Percentiles rank a stretch among this genome's conserved stretches.
These are phyloP conservation scores for Desmodus rotundus DNA, from an alignment of 2,113 vertebrate genomes.

Conservation along the genomic window DNA sequence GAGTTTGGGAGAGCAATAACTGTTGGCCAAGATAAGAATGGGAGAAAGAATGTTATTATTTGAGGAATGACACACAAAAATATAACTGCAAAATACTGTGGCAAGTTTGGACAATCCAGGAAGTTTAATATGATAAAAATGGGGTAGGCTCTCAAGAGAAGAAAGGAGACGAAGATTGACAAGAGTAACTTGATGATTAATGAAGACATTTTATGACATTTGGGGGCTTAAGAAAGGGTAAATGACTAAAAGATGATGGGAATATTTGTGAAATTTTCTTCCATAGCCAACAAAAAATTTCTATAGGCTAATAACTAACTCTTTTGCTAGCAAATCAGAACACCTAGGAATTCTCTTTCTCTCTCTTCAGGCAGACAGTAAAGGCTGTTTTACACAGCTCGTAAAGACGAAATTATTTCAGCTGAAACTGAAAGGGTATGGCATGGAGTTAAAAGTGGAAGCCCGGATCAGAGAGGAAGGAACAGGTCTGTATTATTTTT, in stretches of 20 bases:
- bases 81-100: neutral
- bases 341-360: neutral
- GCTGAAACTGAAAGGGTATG: constrained; percentile 49
- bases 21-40: neutral
- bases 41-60: neutral
- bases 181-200: neutral
- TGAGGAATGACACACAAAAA: neutral
- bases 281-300: neutral
- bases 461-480: constrained; percentile 81
- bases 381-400: constrained; percentile 73
- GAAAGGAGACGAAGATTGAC: neutral
- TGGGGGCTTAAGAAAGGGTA: neutral
- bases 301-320: neutral
- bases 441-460: constrained; percentile 73
- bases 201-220: neutral
- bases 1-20: neutral
- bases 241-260: neutral
- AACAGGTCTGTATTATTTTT: constrained; percentile 72
- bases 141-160: neutral
- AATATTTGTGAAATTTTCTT: neutral
- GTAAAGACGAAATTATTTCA: constrained; percentile 77
- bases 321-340: neutral
- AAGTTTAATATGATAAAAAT: neutral
- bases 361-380: constrained; percentile 74
- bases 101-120: neutral